Percentiles rank a stretch among this genome's conserved stretches.
Evolutionary conservation across 2,888 invertebrate genomes (phyloP).

Genomic region (Microplitis deprimator): DNA sequence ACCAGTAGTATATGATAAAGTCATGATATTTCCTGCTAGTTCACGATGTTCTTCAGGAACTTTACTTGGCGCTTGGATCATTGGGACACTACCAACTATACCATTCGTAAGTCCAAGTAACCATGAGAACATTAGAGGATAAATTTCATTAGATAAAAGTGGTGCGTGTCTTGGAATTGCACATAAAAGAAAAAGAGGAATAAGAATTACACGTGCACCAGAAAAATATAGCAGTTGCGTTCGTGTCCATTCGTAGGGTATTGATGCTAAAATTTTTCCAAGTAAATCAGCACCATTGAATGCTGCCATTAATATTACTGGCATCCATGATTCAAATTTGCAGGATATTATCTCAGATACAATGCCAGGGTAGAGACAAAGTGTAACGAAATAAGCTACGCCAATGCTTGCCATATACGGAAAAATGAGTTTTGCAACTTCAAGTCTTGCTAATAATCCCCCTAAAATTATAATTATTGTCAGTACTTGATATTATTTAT

Average conservation of each 20-base stretch:
- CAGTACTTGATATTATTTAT: background rate
- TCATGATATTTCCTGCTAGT: constrained; percentile 94
- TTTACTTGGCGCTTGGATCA: constrained; percentile 91
- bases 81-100: constrained; percentile 90
- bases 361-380: constrained; percentile 92
- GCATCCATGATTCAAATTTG: constrained; percentile 89
- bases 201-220: constrained; percentile 80
- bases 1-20: constrained; percentile 90
- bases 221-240: constrained; percentile 84
- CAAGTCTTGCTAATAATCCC: constrained; percentile 81
- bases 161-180: constrained; percentile 85
- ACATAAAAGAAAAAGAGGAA: constrained; percentile 87
- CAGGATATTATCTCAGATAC: constrained; percentile 91
- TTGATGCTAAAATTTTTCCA: constrained; percentile 87
- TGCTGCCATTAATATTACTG: constrained; percentile 89
- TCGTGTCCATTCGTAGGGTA: constrained; percentile 88
- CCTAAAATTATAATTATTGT: constrained; percentile 72
- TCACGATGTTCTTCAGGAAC: constrained; percentile 90
- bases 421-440: constrained; percentile 87
- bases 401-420: constrained; percentile 93
- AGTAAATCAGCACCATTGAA: constrained; percentile 91
- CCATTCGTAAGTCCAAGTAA: constrained; percentile 88
- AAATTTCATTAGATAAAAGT: constrained; percentile 78
- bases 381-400: constrained; percentile 89
- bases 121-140: constrained; percentile 79